These are phyloP conservation scores for Trimorus sp. DNA, from an alignment of 2,888 invertebrate species.

Conservation along the genomic window DNA sequence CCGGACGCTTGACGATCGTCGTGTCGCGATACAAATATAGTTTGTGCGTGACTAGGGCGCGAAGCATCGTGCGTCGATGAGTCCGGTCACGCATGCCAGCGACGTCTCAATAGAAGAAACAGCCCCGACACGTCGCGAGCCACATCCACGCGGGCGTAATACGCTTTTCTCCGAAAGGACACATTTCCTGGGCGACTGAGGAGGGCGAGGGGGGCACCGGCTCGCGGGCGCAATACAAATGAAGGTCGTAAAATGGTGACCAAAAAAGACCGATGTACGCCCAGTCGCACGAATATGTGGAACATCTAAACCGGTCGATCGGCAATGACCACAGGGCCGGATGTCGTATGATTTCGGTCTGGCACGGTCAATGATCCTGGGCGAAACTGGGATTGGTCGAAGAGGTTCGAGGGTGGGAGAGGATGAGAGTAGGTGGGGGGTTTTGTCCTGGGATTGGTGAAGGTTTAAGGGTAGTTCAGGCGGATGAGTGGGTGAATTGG, in stretches of 20 bases:
- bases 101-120: conserved; percentile 66
- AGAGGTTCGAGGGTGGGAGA: too few species aligned
- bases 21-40: conserved; percentile 75
- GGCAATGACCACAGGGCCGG: not conserved
- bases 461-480: too few species aligned
- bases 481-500: too few species aligned
- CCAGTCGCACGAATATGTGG: conserved; percentile 6
- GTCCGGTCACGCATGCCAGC: conserved; percentile 68
- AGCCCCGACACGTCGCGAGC: conserved; percentile 59
- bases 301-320: conserved; percentile 45
- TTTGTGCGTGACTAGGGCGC: conserved; percentile 79
- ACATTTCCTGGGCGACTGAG: conserved; percentile 52
- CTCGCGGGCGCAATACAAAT: conserved; percentile 59
- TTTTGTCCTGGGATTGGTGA: too few species aligned
- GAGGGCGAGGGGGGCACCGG: conserved; percentile 12
- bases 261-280: conserved; percentile 46
- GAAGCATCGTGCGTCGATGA: conserved; percentile 74
- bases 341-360: not conserved
- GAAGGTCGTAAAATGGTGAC: conserved; percentile 59
- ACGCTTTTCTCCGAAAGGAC: conserved; percentile 63
- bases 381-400: too few species aligned
- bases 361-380: not conserved
- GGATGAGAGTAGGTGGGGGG: too few species aligned
- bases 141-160: conserved; percentile 61
- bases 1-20: conserved; percentile 63